Evolutionary conservation across 1,140 invertebrate species (phyloP), one percentile per base, ranked within the genome.

Genomic region (Penaeus japonicus): DNA sequence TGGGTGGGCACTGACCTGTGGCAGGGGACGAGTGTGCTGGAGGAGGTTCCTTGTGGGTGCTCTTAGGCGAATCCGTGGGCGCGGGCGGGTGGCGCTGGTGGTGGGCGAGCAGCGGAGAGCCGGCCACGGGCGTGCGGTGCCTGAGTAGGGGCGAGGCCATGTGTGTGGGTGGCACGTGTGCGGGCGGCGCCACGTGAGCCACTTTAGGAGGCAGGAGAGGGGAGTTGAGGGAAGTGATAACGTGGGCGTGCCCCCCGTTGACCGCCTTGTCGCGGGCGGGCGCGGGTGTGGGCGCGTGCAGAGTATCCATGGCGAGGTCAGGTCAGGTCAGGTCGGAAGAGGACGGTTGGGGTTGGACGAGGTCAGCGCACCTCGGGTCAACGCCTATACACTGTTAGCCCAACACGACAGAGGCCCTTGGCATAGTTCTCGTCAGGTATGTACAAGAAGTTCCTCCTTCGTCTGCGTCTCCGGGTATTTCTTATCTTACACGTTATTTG

Each of bases 201-300:
- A 85, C 84, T 39, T 85, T 85, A 32, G 84, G 84, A 73, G 84
- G 84, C 54, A 85, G 73, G 12, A 85, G 83, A 30, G 84, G 84
- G 18, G 84, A 85, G 84, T 78, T 87, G 59, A 87, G 57, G 62
- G 85, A 80, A 59, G 85, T 87, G 78, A 87, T 87, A 62, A 87
- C 85, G 62, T 87, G 85, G 78, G 84, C 54, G 84, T 85, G 84
- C 27, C 85, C 78, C 57, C 85, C 85, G 85, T 87, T 87, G 57
- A 87, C 62, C 85, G 85, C 85, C 85, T 87, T 87, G 77, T 81
- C 78, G 39, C 73, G 84, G 73, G 73, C 73, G 75, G 84, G 84
- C 65, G 84, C 55, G 22, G 84, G 84, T 17, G 84, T 62, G 84
- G 84, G 84, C 73, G 84, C 84, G 84, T 85, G 84, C 22, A 85